Percentiles rank a stretch among this genome's conserved stretches.
Conservation (phyloP, 2,113 vertebrate species). For the Ptyas mucosa region DNA sequence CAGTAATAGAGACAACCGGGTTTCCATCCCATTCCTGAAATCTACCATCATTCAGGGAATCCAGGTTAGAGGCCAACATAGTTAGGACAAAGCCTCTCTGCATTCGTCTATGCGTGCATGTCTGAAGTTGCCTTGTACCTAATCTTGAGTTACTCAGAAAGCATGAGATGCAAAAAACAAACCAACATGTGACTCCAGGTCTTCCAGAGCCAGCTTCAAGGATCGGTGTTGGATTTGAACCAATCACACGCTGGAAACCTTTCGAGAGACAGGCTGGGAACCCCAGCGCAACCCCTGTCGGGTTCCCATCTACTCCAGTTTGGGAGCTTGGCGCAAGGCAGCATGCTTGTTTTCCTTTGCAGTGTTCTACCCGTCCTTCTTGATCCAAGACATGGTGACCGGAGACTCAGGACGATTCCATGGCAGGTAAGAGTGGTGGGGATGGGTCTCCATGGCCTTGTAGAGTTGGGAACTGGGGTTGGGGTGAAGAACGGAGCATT, state of each 20-base stretch:
- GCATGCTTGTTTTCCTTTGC: background rate
- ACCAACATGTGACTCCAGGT: background rate
- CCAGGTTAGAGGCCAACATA: background rate
- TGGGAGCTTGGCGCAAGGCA: too few relatives aligned
- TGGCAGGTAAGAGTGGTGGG: conserved; percentile 48
- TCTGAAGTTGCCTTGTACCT: background rate
- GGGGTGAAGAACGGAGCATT: background rate
- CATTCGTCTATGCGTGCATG: too few relatives aligned
- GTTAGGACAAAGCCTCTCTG: background rate
- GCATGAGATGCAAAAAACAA: background rate
- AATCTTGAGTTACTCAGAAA: background rate
- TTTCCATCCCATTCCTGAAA: background rate
- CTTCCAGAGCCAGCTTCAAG: background rate
- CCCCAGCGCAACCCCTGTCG: too few relatives aligned
- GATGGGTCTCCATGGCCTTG: background rate
- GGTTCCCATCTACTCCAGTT: background rate
- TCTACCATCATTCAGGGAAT: background rate
- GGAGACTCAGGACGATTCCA: conserved; percentile 55
- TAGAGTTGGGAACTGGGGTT: too few relatives aligned
- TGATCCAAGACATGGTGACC: conserved; percentile 67
- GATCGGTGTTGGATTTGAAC: background rate
- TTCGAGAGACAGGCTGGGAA: background rate
- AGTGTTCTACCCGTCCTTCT: conserved; percentile 66
- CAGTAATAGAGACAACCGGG: background rate
- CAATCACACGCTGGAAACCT: background rate